Evolutionary conservation across 2,888 invertebrate genomes (phyloP), one percentile per base, ranked within the genome.

Genomic region (Nasonovia ribisnigri): DNA sequence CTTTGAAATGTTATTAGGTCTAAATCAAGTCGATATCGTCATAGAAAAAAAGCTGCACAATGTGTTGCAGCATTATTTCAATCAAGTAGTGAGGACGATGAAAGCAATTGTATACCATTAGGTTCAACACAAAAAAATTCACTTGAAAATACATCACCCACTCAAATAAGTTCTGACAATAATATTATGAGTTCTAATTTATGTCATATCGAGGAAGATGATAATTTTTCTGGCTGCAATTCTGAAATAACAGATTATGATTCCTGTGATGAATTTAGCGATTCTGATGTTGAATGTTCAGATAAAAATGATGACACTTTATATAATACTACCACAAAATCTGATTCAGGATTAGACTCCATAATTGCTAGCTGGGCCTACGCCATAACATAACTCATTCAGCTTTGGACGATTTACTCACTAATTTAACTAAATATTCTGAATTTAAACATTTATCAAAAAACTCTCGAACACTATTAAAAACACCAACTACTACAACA

Each of bases 401-500:
- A 29, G 87, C 87, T 48, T 26, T 87, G 48, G 26, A 87, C n/a
- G 13, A 87, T 87, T 29, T 67, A 8, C 26, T 46, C 26, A 48
- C 36, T 42, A 46, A 46, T 46, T 46, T 46, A 46, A 46, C 46
- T 46, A 46, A 46, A 46, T 46, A 8, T 26, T 67, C 4, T 67
- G 26, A 26, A 29, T 67, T 26, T 26, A 26, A 24, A 24, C 84
- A 84, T 84, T 84, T 84, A 42, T 42, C 36, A 16, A 84, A 36
- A 84, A 42, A 84, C 36, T 24, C 86, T 10, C 10, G 86, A 57
- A 57, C 92, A 13, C 36, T 92, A 42, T 87, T 87, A 36, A 87
- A 87, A 87, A 67, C 86, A 51, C 92, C 92, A 92, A 29, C 6
- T n/a, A n/a, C n/a, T n/a, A 86, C 48, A 24, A 16, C n/a, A 36